Percentiles rank a stretch among this genome's conserved stretches.
Conservation (phyloP, 2,888 invertebrate genomes). For the Pseudanteris insignis region DNA sequence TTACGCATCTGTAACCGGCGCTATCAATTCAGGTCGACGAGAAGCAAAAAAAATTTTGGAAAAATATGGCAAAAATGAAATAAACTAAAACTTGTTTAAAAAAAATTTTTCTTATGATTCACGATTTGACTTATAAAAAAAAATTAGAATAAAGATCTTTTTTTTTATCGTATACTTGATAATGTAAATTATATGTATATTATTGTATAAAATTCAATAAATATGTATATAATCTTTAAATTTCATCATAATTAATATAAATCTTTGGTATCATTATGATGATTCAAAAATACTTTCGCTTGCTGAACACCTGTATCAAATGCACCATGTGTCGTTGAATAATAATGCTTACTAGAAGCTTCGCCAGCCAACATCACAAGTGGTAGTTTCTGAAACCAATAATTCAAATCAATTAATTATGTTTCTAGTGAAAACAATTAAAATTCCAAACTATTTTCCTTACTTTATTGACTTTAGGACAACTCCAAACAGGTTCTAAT, state of each 20-base stretch:
- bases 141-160: too few species aligned
- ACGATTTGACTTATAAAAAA: too few species aligned
- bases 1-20: conserved; percentile 76
- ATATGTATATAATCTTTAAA: too few species aligned
- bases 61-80: conserved; percentile 23
- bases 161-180: too few species aligned
- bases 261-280: conserved; percentile 41
- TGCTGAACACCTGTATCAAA: conserved; percentile 71
- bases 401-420: neutral
- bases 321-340: conserved; percentile 77
- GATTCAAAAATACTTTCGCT: conserved; percentile 65
- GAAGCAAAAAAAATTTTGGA: conserved; percentile 72
- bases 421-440: neutral
- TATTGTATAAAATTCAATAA: too few species aligned
- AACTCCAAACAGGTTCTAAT: conserved; percentile 65
- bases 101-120: too few species aligned
- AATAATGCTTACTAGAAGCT: conserved; percentile 70
- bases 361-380: conserved; percentile 74
- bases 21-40: conserved; percentile 75
- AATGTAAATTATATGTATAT: too few species aligned
- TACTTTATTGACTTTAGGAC: conserved; percentile 49
- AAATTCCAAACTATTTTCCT: neutral
- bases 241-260: too few species aligned
- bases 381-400: conserved; percentile 62
- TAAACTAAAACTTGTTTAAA: neutral